Percentiles rank a stretch among this genome's conserved stretches.
Conservation (phyloP, 2,888 invertebrate genomes). For the Melinaea marsaeus region DNA sequence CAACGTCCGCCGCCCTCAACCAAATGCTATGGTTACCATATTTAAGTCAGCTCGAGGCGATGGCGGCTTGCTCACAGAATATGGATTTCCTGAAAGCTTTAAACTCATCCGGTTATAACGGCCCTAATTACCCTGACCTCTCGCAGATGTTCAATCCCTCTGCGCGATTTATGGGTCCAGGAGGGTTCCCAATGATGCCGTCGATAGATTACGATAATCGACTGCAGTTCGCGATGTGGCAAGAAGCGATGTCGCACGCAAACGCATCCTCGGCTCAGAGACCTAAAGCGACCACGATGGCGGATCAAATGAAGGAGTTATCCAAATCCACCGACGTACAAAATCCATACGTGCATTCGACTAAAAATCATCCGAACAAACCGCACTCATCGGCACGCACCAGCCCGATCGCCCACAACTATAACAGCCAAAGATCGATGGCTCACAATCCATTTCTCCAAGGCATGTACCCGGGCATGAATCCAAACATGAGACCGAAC, state of each 20-base stretch:
- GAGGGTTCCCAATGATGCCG: slow-evolving; percentile 64
- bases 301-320: slow-evolving; percentile 58
- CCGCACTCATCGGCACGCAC: slow-evolving; percentile 69
- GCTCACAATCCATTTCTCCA: slow-evolving; percentile 85
- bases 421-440: slow-evolving; percentile 80
- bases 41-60: slow-evolving; percentile 79
- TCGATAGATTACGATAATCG: slow-evolving; percentile 75
- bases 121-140: slow-evolving; percentile 69
- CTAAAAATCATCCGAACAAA: slow-evolving; percentile 61
- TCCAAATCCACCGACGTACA: slow-evolving; percentile 63
- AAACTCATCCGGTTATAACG: slow-evolving; percentile 69
- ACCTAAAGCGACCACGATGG: slow-evolving; percentile 48
- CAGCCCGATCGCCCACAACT: slow-evolving; percentile 70
- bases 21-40: slow-evolving; percentile 88
- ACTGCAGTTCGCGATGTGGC: slow-evolving; percentile 82
- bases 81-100: slow-evolving; percentile 79
- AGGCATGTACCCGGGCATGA: slow-evolving; percentile 65
- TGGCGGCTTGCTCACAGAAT: slow-evolving; percentile 76
- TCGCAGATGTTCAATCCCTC: slow-evolving; percentile 71
- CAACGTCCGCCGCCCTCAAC: slow-evolving; percentile 82
- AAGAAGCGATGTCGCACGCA: slow-evolving; percentile 81
- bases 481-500: slow-evolving; percentile 54
- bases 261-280: slow-evolving; percentile 57
- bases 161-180: slow-evolving; percentile 62
- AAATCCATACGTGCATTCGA: slow-evolving; percentile 67